Percentiles rank a stretch among this genome's conserved stretches.
Evolutionary conservation across 2,113 vertebrate species (phyloP).

Genomic region (Panurus biarmicus): DNA sequence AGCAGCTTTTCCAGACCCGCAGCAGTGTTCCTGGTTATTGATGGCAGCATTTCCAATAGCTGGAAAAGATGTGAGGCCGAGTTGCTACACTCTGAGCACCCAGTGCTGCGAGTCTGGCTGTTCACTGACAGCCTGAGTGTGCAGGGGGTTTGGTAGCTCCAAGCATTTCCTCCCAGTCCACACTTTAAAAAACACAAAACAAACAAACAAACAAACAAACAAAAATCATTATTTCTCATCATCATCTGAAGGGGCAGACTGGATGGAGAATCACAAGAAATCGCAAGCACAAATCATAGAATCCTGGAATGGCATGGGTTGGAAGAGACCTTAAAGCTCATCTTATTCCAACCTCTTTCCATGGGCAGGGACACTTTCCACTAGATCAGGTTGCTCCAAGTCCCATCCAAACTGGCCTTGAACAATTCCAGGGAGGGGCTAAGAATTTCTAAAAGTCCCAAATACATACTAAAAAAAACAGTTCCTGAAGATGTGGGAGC

Average conservation of each 20-base stretch:
- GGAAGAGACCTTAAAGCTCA: not conserved
- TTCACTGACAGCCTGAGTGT: not conserved
- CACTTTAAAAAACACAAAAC: not conserved
- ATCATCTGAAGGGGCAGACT: not conserved
- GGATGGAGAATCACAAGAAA: not conserved
- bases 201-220: not conserved
- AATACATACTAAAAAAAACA: not conserved
- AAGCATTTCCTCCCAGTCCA: not conserved
- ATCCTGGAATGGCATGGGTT: not conserved
- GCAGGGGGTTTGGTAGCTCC: not conserved
- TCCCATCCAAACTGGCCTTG: not conserved
- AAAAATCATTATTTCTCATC: not conserved
- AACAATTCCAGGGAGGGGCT: not conserved
- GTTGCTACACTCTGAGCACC: not conserved
- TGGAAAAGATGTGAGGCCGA: not conserved
- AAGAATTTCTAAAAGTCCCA: not conserved
- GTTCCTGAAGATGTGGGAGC: not conserved
- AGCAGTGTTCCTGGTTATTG: accelerated
- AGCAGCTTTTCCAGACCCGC: not conserved
- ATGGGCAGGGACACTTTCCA: not conserved
- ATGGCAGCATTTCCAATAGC: accelerated
- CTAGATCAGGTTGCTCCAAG: not conserved
- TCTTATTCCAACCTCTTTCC: not conserved
- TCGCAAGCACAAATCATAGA: not conserved
- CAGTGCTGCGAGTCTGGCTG: not conserved